Conservation (phyloP, 2,113 vertebrate genomes). For the Phrynocephalus versicolor region DNA sequence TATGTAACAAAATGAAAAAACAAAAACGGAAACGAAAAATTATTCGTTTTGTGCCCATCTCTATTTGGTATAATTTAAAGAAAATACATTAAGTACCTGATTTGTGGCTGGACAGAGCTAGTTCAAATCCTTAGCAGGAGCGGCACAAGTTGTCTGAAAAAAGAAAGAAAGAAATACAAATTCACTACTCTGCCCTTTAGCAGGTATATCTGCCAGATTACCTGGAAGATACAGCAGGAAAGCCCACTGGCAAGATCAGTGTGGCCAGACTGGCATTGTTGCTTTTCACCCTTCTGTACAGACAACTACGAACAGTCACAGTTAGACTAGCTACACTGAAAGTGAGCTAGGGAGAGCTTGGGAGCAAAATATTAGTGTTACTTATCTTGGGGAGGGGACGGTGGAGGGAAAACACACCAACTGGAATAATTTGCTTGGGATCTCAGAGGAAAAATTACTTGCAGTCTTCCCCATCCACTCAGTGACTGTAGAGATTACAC, state of each 20-base stretch:
- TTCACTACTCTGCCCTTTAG: not conserved
- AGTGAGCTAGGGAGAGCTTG: not conserved
- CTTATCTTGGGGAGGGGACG: not conserved
- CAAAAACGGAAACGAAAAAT: too few relatives aligned
- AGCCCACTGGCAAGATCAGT: not conserved
- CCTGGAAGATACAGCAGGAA: not conserved
- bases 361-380: not conserved
- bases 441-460: too few relatives aligned
- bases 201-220: not conserved
- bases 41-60: too few relatives aligned
- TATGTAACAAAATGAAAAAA: too few relatives aligned
- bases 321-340: not conserved
- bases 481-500: not conserved
- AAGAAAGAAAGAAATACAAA: not conserved
- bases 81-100: slow-evolving; percentile 45
- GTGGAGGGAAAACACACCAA: not conserved
- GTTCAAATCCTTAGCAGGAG: not conserved
- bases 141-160: slow-evolving; percentile 25
- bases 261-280: not conserved
- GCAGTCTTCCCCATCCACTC: too few relatives aligned
- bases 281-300: not conserved
- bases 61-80: too few relatives aligned
- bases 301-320: not conserved
- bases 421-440: not conserved
- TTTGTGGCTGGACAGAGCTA: not conserved